A percentile compares a stretch with the other conserved stretches of the same genome.
phyloP scores from a whole-genome alignment of 2,888 invertebrate genomes.

The Cenopis cana region DNA sequence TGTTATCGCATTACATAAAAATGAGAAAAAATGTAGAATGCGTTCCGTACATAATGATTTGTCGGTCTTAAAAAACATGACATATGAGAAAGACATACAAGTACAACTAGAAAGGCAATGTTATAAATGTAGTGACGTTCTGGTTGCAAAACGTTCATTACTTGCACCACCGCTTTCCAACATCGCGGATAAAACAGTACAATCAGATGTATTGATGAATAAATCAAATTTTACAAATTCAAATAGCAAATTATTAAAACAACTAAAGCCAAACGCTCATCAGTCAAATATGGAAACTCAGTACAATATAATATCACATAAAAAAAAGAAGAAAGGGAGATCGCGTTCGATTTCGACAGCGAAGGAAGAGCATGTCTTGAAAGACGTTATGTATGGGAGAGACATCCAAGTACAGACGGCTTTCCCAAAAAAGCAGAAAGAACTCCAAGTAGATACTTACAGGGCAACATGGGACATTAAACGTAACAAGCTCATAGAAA shows the following conservation, averaged over 20 bases:
- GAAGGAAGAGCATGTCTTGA: background rate
- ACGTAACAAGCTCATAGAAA: background rate
- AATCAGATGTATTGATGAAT: background rate
- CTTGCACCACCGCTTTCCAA: background rate
- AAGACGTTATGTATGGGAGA: background rate
- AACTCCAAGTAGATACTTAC: background rate
- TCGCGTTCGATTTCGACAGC: background rate
- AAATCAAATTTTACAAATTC: background rate
- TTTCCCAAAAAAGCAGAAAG: background rate
- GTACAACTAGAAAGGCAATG: no score
- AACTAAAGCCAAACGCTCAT: background rate
- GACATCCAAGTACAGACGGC: background rate
- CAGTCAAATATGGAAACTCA: conserved; percentile 4
- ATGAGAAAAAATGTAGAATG: background rate
- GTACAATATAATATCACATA: background rate
- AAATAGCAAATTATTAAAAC: background rate
- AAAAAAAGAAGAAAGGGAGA: conserved; percentile 7
- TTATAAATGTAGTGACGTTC: background rate
- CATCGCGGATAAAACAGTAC: no score
- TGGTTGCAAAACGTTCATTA: background rate
- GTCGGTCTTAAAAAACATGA: background rate
- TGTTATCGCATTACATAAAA: background rate
- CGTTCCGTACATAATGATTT: background rate
- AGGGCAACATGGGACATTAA: background rate
- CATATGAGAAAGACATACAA: background rate